Percentiles rank a stretch among this genome's conserved stretches.
Conservation (phyloP, 2,113 vertebrate species). For the Sylvicapra grimmia region DNA sequence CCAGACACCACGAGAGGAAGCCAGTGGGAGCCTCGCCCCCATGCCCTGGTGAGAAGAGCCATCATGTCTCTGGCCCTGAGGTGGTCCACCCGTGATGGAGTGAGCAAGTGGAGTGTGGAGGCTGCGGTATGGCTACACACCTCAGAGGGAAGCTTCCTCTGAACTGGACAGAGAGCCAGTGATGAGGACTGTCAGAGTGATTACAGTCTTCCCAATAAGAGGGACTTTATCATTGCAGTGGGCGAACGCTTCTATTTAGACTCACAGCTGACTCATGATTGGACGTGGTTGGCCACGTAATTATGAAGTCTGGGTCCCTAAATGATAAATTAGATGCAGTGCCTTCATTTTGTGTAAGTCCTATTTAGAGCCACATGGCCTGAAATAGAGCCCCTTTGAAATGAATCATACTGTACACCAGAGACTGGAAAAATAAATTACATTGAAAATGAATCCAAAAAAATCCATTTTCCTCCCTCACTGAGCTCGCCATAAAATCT, state of each 20-base stretch:
- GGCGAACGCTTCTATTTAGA: not conserved
- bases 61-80: rapidly evolving
- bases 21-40: not conserved
- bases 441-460: not conserved
- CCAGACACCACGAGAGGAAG: too few species aligned
- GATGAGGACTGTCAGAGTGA: not conserved
- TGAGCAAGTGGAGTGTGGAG: rapidly evolving
- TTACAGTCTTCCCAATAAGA: not conserved
- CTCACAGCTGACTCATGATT: not conserved
- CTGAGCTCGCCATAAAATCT: not conserved
- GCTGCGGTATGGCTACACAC: rapidly evolving
- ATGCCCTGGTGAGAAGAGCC: not conserved
- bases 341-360: not conserved
- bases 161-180: not conserved
- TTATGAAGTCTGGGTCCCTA: not conserved
- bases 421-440: slow-evolving; percentile 35
- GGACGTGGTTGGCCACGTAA: not conserved
- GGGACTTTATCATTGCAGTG: not conserved
- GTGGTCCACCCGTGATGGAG: not conserved
- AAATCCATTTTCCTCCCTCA: not conserved
- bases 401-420: not conserved
- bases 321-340: not conserved
- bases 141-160: not conserved
- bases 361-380: not conserved
- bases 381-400: slow-evolving; percentile 25